Percentiles rank a stretch among this genome's conserved stretches.
phyloP scores from a whole-genome alignment of 2,113 vertebrate genomes.

The Ictalurus furcatus region DNA sequence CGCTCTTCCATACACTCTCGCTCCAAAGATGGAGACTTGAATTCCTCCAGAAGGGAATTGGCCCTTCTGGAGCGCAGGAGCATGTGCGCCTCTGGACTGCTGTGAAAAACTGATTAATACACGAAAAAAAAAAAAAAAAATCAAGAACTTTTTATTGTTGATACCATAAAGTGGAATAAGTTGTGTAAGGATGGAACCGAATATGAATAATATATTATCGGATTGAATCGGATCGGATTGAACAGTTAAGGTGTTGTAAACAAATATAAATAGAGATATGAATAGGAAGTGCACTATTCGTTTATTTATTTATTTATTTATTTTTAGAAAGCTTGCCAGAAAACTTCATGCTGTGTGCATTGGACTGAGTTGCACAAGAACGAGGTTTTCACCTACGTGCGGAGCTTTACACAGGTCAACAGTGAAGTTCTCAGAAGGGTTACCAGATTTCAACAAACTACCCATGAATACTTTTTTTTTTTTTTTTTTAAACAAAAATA shows the following conservation, averaged over 20 bases:
- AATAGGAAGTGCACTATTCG: not conserved
- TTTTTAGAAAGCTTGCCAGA: not conserved
- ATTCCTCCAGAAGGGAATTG: conserved; percentile 87
- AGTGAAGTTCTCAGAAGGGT: not conserved
- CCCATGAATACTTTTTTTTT: not conserved
- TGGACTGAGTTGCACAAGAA: not conserved
- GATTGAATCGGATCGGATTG: not conserved
- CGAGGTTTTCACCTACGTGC: not conserved
- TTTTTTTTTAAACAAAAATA: not conserved
- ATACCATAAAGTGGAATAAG: too few relatives aligned
- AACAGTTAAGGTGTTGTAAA: not conserved
- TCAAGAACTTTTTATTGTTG: not conserved
- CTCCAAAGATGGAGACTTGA: conserved; percentile 80
- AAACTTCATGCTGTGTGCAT: not conserved
- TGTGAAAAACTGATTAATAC: conserved; percentile 79
- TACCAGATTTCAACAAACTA: not conserved
- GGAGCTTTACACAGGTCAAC: not conserved
- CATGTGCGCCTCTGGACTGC: conserved; percentile 75
- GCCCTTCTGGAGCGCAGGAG: conserved; percentile 83
- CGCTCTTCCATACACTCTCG: conserved; percentile 86
- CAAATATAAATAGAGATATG: not conserved
- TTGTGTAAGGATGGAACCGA: not conserved
- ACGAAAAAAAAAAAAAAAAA: too few relatives aligned
- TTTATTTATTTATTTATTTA: not conserved
- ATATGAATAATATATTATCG: not conserved